A percentile compares a stretch with the other conserved stretches of the same genome.
Evolutionary conservation across 2,797 vertebrate species (phyloP).

Genomic region (Cephalopachus bancanus): DNA sequence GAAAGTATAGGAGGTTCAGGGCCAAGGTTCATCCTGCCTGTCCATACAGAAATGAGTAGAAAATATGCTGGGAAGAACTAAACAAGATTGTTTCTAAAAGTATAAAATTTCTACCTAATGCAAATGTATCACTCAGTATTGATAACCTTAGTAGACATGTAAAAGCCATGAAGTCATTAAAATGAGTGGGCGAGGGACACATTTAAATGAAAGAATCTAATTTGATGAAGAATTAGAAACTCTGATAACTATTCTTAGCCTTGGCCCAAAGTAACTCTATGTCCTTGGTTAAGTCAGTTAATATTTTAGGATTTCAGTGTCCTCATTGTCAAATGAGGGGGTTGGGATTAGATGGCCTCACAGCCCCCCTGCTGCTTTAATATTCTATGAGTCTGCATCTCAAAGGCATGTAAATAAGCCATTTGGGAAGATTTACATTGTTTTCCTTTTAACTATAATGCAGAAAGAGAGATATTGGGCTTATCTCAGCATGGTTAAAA

Average conservation of each 20-base stretch:
- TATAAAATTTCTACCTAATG: not conserved
- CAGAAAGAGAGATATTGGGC: conserved; percentile 75
- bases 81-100: not conserved
- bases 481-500: conserved; percentile 80
- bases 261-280: conserved; percentile 50
- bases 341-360: conserved; percentile 67
- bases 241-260: not conserved
- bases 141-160: not conserved
- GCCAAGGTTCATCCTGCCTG: not conserved
- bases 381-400: conserved; percentile 71
- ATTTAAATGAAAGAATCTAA: conserved; percentile 35
- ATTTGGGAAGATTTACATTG: conserved; percentile 80
- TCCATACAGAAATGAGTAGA: not conserved
- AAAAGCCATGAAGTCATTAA: conserved; percentile 6
- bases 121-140: not conserved
- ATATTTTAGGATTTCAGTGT: conserved; percentile 53
- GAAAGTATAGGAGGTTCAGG: not conserved
- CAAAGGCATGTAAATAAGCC: conserved; percentile 81
- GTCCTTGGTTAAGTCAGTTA: conserved; percentile 59
- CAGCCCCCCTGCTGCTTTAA: conserved; percentile 16
- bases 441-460: conserved; percentile 77
- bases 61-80: not conserved
- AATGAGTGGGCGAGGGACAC: not conserved
- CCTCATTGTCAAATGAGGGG: conserved; percentile 43
- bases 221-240: conserved; percentile 1